phyloP scores from a whole-genome alignment of 2,797 vertebrate genomes.

The Rhinoraja longicauda region DNA sequence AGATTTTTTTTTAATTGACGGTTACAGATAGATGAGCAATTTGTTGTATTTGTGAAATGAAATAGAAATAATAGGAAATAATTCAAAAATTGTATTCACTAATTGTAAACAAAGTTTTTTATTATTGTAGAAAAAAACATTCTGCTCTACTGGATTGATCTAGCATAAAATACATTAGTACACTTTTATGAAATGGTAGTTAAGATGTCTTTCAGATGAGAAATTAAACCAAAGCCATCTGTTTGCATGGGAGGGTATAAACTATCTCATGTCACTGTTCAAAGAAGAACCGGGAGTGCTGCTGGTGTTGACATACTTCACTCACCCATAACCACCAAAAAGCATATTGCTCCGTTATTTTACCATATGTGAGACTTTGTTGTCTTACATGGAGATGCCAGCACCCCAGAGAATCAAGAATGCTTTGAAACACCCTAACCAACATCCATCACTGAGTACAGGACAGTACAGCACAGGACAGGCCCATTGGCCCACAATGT shows the following conservation, averaged over 20 bases:
- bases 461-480: not conserved
- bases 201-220: not conserved
- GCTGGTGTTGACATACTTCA: not conserved
- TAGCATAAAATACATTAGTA: not conserved
- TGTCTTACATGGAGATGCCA: not conserved
- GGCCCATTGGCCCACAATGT: no score
- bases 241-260: not conserved
- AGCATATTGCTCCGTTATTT: not conserved
- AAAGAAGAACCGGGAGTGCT: not conserved
- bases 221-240: not conserved
- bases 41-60: not conserved
- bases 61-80: not conserved
- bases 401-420: not conserved
- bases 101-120: not conserved
- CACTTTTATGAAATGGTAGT: not conserved
- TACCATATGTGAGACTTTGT: not conserved
- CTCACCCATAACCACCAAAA: not conserved
- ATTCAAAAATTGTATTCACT: not conserved
- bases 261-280: not conserved
- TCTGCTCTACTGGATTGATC: not conserved
- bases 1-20: no score
- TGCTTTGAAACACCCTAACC: not conserved
- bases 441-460: not conserved
- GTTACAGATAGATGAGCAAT: not conserved
- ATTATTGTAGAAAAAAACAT: not conserved